These are phyloP conservation scores for Heterohyrax brucei DNA, from an alignment of 2,797 vertebrate genomes.

Conservation along the genomic window DNA sequence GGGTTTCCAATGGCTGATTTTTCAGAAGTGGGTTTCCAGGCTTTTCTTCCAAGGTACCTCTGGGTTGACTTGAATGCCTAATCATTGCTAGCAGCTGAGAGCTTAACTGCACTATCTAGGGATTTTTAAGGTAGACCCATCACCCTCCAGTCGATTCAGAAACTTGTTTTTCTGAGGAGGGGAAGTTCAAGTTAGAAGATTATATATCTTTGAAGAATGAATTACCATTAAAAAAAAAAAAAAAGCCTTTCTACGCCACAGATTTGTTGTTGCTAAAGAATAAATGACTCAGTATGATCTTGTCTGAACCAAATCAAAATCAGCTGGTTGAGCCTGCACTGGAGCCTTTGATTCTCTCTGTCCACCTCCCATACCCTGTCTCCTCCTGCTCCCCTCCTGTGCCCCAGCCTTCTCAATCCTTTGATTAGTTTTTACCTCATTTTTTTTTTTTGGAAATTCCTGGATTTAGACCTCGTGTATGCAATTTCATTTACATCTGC, in stretches of 20 bases:
- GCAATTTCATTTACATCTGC: background rate
- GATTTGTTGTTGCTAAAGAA: background rate
- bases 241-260: background rate
- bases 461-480: background rate
- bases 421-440: background rate
- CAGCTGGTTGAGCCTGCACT: background rate
- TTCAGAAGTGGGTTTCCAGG: too few species aligned
- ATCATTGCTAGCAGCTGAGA: too few species aligned
- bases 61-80: too few species aligned
- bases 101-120: too few species aligned
- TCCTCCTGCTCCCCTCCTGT: background rate
- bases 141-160: background rate
- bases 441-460: background rate
- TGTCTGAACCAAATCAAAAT: background rate
- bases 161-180: constrained; percentile 14
- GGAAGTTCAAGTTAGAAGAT: background rate
- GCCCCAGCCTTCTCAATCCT: background rate
- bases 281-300: constrained; percentile 1
- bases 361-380: too few species aligned
- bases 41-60: too few species aligned
- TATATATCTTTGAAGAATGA: constrained; percentile 18
- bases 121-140: background rate
- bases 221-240: background rate
- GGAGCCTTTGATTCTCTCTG: background rate
- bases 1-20: too few species aligned